A percentile compares a stretch with the other conserved stretches of the same genome.
Conservation (phyloP, 1,140 invertebrate species). For the Solen grandis region DNA sequence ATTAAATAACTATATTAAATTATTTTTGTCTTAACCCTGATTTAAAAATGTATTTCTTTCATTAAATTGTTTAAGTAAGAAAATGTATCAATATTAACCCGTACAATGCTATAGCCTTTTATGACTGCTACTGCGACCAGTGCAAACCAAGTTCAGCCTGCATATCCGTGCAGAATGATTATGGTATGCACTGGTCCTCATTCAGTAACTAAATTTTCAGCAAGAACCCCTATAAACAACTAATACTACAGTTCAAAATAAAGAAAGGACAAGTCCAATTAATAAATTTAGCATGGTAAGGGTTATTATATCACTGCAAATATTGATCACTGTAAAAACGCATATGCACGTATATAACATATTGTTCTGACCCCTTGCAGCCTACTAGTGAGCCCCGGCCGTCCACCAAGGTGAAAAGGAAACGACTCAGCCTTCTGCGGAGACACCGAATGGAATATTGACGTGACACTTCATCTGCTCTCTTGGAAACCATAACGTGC, state of each 20-base stretch:
- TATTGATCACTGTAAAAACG: not conserved
- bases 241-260: not conserved
- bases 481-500: too few relatives aligned
- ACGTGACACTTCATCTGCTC: not conserved
- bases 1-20: too few relatives aligned
- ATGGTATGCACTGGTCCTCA: too few relatives aligned
- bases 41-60: too few relatives aligned
- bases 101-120: too few relatives aligned
- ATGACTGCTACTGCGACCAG: too few relatives aligned
- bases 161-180: too few relatives aligned
- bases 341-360: not conserved
- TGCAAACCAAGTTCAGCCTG: too few relatives aligned
- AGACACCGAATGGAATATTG: not conserved
- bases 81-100: too few relatives aligned
- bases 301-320: not conserved
- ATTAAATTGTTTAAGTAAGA: too few relatives aligned
- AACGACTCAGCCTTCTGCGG: not conserved
- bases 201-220: not conserved
- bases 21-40: too few relatives aligned
- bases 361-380: not conserved
- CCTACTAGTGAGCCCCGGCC: not conserved
- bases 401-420: not conserved
- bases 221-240: not conserved
- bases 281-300: not conserved
- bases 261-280: not conserved